Percentiles rank a stretch among this genome's conserved stretches.
phyloP scores from a whole-genome alignment of 2,797 vertebrate species.

The Tokudaia muenninki region DNA sequence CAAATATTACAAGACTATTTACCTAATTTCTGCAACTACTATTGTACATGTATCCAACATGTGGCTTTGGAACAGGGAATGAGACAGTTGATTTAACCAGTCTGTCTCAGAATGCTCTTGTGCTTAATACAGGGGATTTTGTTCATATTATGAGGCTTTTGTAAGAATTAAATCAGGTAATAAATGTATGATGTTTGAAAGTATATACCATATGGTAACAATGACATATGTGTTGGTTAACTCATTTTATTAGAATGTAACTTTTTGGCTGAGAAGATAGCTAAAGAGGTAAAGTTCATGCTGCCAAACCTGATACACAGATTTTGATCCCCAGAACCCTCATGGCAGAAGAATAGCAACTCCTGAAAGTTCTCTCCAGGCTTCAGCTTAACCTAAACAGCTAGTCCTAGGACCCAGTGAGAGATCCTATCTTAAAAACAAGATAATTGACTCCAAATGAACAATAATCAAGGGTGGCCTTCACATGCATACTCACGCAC shows the following conservation, averaged over 20 bases:
- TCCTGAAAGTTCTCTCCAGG: not conserved
- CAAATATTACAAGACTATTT: not conserved
- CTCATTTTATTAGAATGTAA: not conserved
- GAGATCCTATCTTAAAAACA: not conserved
- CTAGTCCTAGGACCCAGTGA: not conserved
- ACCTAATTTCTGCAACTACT: not conserved
- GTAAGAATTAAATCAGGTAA: not conserved
- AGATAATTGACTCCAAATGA: not conserved
- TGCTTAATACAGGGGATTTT: not conserved
- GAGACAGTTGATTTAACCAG: not conserved
- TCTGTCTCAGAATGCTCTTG: not conserved
- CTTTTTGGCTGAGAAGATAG: not conserved
- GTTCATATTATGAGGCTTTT: not conserved
- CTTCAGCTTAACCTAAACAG: not conserved
- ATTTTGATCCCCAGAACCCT: not conserved
- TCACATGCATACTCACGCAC: not conserved
- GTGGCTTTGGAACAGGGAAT: not conserved
- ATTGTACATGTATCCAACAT: not conserved
- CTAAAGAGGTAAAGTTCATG: not conserved
- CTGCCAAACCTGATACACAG: not conserved
- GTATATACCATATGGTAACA: not conserved
- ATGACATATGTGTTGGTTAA: not conserved
- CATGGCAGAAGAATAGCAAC: not conserved
- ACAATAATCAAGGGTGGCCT: not conserved
- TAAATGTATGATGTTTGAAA: not conserved